Conservation (phyloP, 2,113 vertebrate genomes). For the Gulo gulo region DNA sequence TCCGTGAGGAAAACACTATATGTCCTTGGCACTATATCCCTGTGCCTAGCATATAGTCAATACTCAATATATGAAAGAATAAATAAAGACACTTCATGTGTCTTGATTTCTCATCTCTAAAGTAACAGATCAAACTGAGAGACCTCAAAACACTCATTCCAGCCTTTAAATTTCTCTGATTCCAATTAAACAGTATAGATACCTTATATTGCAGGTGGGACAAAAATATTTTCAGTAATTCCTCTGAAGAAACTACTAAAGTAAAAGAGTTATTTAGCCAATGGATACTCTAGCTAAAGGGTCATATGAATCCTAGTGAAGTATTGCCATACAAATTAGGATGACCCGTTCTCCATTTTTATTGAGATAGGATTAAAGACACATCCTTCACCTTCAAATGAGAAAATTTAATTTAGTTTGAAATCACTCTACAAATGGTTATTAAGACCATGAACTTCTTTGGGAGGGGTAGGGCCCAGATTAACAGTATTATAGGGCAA, state of each 20-base stretch:
- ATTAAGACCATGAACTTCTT: not conserved
- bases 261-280: not conserved
- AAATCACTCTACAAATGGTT: not conserved
- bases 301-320: not conserved
- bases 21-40: not conserved
- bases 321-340: not conserved
- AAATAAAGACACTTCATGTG: not conserved
- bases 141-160: not conserved
- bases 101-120: not conserved
- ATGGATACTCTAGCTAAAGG: not conserved
- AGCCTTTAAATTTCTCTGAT: constrained; percentile 9
- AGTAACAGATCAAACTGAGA: not conserved
- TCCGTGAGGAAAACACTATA: not conserved
- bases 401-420: not conserved
- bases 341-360: not conserved
- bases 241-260: not conserved
- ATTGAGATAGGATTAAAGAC: not conserved
- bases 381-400: not conserved
- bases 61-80: not conserved
- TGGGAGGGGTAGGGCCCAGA: not conserved
- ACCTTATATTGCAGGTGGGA: not conserved
- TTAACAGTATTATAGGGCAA: not conserved
- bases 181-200: not conserved
- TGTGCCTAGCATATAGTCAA: not conserved
- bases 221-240: not conserved